Percentiles rank a stretch among this genome's conserved stretches.
Evolutionary conservation across 2,113 vertebrate species (phyloP).

Genomic region (Peromyscus leucopus): DNA sequence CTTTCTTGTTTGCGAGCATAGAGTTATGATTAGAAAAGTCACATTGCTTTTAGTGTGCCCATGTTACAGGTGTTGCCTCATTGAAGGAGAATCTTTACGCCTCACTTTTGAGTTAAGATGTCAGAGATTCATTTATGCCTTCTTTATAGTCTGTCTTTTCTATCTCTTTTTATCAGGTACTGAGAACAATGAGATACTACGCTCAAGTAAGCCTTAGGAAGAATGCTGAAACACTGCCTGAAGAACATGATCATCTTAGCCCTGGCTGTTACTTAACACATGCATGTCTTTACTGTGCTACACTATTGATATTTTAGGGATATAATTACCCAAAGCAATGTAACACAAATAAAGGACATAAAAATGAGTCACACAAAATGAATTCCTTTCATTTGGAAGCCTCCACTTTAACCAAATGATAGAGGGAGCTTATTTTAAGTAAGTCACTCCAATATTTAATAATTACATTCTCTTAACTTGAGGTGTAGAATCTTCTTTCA

Average conservation of each 20-base stretch:
- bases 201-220: neutral
- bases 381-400: neutral
- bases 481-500: neutral
- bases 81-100: neutral
- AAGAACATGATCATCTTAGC: neutral
- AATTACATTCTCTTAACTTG: neutral
- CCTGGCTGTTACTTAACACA: neutral
- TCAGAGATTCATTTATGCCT: neutral
- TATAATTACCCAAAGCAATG: neutral
- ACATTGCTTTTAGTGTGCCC: neutral
- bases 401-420: neutral
- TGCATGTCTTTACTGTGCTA: neutral
- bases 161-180: neutral
- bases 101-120: neutral
- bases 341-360: neutral
- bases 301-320: neutral
- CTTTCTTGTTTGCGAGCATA: neutral
- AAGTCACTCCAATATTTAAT: slow-evolving; percentile 3
- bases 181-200: neutral
- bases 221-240: neutral
- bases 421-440: neutral
- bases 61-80: neutral
- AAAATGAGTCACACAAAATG: neutral
- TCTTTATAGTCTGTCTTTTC: neutral
- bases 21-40: neutral